Percentiles rank a stretch among this genome's conserved stretches.
Conservation (phyloP, 35 echinoderm and acorn worm species). For the Acanthaster planci region DNA sequence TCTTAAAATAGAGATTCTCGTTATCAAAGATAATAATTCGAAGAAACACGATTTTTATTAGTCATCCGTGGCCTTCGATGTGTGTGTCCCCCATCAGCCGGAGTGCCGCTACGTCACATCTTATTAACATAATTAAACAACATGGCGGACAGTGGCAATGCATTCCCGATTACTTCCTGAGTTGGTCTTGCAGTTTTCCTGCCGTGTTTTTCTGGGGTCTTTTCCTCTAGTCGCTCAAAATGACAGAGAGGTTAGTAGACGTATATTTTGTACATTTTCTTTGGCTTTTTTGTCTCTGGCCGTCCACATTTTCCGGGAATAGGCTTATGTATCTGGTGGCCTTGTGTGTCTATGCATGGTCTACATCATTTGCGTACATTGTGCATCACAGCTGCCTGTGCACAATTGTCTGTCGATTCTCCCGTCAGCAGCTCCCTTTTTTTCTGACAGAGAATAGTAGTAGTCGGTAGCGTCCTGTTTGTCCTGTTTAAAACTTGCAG, state of each 20-base stretch:
- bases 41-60: slow-evolving; percentile 25
- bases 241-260: slow-evolving; percentile 25
- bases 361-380: no score
- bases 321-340: no score
- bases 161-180: slow-evolving; percentile 11
- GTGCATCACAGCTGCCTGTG: no score
- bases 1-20: neutral
- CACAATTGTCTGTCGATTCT: no score
- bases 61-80: neutral
- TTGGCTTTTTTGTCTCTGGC: slow-evolving; percentile 43
- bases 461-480: no score
- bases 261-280: neutral
- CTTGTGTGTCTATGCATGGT: no score
- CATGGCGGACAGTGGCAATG: slow-evolving; percentile 25
- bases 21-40: no score
- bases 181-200: slow-evolving; percentile 3
- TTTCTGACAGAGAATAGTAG: no score
- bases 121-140: slow-evolving; percentile 33
- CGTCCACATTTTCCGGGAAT: no score
- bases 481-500: no score
- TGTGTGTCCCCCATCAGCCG: slow-evolving; percentile 5
- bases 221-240: neutral
- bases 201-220: neutral
- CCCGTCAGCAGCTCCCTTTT: no score
- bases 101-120: neutral